These are phyloP conservation scores for Chelonoidis abingdonii DNA, from an alignment of 2,113 vertebrate species.

Conservation along the genomic window DNA sequence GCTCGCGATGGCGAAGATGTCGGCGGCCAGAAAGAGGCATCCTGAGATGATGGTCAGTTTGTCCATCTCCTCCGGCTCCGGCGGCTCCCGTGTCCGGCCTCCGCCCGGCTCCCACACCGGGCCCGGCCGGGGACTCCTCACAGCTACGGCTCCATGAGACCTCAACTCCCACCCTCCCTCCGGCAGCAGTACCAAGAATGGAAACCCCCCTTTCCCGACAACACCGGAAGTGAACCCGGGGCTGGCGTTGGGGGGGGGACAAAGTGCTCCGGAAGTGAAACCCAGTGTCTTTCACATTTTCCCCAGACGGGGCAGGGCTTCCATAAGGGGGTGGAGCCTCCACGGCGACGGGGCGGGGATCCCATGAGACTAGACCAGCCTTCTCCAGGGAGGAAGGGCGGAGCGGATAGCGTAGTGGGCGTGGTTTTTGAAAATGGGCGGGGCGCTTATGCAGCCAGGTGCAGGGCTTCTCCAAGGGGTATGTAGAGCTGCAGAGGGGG, in stretches of 20 bases:
- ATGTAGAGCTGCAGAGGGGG: background rate
- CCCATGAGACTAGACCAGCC: rapidly evolving
- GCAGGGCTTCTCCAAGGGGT: background rate
- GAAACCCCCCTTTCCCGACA: slow-evolving; percentile 36
- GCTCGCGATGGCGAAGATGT: slow-evolving; percentile 97
- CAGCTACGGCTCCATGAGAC: slow-evolving; percentile 77
- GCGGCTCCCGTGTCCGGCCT: slow-evolving; percentile 74
- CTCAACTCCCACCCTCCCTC: slow-evolving; percentile 62
- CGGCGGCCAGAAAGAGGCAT: slow-evolving; percentile 95
- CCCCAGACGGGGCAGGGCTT: background rate
- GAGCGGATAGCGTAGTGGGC: rapidly evolving
- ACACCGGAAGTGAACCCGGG: slow-evolving; percentile 60
- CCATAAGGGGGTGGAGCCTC: background rate
- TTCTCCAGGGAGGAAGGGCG: background rate
- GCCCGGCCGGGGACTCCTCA: slow-evolving; percentile 75
- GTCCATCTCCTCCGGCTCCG: slow-evolving; percentile 88
- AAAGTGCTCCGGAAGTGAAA: slow-evolving; percentile 53
- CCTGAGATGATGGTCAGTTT: slow-evolving; percentile 97
- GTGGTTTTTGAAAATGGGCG: background rate
- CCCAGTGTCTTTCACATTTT: background rate
- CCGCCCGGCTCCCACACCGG: slow-evolving; percentile 74
- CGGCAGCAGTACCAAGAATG: slow-evolving; percentile 56
- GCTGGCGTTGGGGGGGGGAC: background rate
- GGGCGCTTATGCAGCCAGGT: background rate
- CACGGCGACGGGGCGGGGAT: background rate